A percentile compares a stretch with the other conserved stretches of the same genome.
These are phyloP conservation scores for Scaptodrosophila latifasciaeformis DNA, from an alignment of 2,888 invertebrate genomes.

Conservation along the genomic window DNA sequence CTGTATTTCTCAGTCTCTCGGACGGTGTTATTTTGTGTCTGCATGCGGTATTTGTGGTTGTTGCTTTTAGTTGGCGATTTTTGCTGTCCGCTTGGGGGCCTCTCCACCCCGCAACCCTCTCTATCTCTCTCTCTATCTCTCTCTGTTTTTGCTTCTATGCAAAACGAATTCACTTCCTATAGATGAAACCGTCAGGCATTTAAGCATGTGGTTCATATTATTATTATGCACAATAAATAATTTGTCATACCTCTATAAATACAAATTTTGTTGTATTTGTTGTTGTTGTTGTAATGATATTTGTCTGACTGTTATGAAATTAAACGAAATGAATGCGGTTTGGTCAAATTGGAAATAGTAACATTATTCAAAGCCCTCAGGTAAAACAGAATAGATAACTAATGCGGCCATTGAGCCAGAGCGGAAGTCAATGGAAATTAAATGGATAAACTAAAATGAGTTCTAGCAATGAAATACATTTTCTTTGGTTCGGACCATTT, in stretches of 20 bases:
- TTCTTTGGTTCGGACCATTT: no score
- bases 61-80: conserved; percentile 40
- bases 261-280: conserved; percentile 2
- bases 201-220: conserved; percentile 47
- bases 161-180: conserved; percentile 57
- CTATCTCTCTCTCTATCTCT: conserved; percentile 5
- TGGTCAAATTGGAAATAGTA: conserved; percentile 22
- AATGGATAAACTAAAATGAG: no score
- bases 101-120: no score
- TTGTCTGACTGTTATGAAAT: conserved; percentile 51
- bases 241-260: no score
- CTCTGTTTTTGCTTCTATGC: conserved; percentile 3
- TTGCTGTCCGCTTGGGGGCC: conserved; percentile 38
- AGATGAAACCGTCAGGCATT: conserved; percentile 29
- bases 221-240: conserved; percentile 29
- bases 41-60: conserved; percentile 40
- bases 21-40: not conserved
- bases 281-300: conserved; percentile 15
- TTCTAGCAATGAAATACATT: no score
- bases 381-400: no score
- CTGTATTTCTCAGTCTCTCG: no score
- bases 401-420: no score
- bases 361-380: no score
- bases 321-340: not conserved
- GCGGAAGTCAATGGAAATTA: no score